Percentiles rank a stretch among this genome's conserved stretches.
Evolutionary conservation across 2,113 vertebrate genomes (phyloP).

Genomic region (Etheostoma cragini): DNA sequence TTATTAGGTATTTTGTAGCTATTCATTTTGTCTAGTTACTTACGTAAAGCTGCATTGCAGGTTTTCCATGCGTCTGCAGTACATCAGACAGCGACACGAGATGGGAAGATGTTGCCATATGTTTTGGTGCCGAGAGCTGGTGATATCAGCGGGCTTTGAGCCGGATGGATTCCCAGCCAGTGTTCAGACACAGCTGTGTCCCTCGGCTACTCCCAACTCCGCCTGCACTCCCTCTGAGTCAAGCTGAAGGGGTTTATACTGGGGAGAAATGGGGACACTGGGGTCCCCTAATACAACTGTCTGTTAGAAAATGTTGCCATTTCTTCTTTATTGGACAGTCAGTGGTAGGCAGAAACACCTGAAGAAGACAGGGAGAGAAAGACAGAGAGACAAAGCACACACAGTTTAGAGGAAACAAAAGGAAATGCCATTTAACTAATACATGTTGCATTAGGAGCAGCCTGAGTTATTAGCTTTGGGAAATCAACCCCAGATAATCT

Average conservation of each 20-base stretch:
- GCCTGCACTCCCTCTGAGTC: conserved; percentile 22
- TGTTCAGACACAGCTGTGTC: conserved; percentile 39
- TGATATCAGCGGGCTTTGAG: conserved; percentile 31
- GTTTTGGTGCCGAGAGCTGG: neutral
- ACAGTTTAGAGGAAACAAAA: neutral
- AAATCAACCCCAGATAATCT: conserved; percentile 9
- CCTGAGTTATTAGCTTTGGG: neutral
- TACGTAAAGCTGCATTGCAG: neutral
- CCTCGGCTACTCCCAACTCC: neutral
- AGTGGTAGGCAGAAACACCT: neutral
- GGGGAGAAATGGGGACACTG: neutral
- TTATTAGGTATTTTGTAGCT: too few species aligned
- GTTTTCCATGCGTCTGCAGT: conserved; percentile 4
- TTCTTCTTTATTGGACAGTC: neutral
- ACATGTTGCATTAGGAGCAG: neutral
- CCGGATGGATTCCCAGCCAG: conserved; percentile 2
- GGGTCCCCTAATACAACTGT: neutral
- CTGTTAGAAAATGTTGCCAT: neutral
- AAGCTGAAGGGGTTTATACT: neutral
- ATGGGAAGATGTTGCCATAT: neutral
- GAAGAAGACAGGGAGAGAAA: neutral
- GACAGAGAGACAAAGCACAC: neutral
- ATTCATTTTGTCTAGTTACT: too few species aligned
- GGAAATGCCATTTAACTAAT: neutral
- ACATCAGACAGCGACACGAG: neutral